Conservation (phyloP, 2,888 invertebrate species). For the Lepetodrilus schrolli region DNA sequence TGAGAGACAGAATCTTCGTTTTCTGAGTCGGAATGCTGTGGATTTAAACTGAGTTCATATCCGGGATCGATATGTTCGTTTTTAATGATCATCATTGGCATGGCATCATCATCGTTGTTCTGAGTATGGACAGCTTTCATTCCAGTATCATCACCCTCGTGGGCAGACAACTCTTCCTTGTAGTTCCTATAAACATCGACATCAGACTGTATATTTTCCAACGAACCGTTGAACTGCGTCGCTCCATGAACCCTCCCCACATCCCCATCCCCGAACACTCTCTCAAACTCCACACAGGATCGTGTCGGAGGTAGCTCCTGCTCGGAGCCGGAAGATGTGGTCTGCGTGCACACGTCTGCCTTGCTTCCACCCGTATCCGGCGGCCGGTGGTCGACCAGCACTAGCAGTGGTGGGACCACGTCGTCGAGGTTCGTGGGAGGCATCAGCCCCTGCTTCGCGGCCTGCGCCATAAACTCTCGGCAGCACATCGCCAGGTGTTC, state of each 20-base stretch:
- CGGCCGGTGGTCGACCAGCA: background rate
- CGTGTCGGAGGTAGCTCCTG: background rate
- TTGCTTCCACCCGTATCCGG: background rate
- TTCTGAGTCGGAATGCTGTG: background rate
- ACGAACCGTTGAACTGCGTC: background rate
- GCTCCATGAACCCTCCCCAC: background rate
- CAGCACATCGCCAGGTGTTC: constrained; percentile 42
- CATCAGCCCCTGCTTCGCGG: background rate
- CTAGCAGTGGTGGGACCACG: background rate
- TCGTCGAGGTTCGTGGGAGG: background rate
- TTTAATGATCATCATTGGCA: constrained; percentile 6
- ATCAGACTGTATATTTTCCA: constrained; percentile 2
- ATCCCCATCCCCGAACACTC: background rate
- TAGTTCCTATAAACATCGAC: background rate
- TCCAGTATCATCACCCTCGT: background rate
- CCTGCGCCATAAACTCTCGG: constrained; percentile 33
- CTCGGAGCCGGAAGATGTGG: background rate
- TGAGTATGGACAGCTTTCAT: background rate
- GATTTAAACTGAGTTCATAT: background rate
- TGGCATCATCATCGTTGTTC: background rate
- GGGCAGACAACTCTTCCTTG: background rate
- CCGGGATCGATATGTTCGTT: constrained; percentile 8
- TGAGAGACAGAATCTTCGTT: no score
- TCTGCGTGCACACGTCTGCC: constrained; percentile 6
- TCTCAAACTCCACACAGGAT: background rate